Evolutionary conservation across 1,140 invertebrate genomes (phyloP).

Genomic region (Diachasma alloeum): DNA sequence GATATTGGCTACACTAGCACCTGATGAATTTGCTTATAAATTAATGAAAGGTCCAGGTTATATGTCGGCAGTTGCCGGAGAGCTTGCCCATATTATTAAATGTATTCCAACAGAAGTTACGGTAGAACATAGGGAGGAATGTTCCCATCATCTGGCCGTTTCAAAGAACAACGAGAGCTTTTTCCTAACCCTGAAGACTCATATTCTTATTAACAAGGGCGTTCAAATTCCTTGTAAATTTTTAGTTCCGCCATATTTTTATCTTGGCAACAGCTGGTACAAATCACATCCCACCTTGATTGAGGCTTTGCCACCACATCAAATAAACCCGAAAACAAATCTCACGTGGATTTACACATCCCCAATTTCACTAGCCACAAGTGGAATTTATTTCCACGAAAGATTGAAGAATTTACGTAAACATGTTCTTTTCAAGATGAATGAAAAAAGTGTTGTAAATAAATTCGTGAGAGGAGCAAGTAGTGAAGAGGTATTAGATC

Average conservation of each 20-base stretch:
- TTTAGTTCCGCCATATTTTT: too few relatives aligned
- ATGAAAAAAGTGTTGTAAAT: not conserved
- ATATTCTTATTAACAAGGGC: conserved; percentile 4
- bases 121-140: not conserved
- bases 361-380: conserved; percentile 6
- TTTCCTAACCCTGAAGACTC: conserved; percentile 21
- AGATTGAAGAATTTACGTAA: not conserved
- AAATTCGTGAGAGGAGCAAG: not conserved
- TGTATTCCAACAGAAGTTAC: conserved; percentile 23
- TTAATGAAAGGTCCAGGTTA: too few relatives aligned
- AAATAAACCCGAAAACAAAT: not conserved
- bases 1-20: conserved; percentile 21
- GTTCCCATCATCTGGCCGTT: conserved; percentile 7
- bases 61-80: conserved; percentile 27
- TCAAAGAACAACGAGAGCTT: not conserved
- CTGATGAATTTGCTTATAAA: conserved; percentile 33
- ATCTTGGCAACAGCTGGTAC: not conserved
- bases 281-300: not conserved
- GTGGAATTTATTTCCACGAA: conserved; percentile 18
- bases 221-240: conserved; percentile 10
- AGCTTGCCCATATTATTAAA: conserved; percentile 26
- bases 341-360: not conserved
- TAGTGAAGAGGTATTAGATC: not conserved
- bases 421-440: too few relatives aligned
- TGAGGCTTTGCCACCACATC: not conserved